Percentiles rank a stretch among this genome's conserved stretches.
phyloP scores from a whole-genome alignment of 2,888 invertebrate species.

The Cyrtodaria siliqua region DNA sequence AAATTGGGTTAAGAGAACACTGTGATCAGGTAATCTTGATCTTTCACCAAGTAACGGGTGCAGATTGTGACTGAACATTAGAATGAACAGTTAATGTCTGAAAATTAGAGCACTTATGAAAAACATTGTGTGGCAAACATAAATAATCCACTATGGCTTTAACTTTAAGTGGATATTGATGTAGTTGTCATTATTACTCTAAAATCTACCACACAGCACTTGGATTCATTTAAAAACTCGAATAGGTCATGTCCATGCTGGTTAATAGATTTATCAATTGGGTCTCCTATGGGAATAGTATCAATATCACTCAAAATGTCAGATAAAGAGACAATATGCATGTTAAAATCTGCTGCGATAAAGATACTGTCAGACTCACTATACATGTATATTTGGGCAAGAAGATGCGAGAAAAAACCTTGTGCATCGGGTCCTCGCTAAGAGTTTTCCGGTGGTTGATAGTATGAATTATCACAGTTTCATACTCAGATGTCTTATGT shows the following conservation, averaged over 20 bases:
- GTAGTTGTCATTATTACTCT: conserved; percentile 21
- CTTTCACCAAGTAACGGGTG: conserved; percentile 22
- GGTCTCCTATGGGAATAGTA: too few species aligned
- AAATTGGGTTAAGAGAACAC: conserved; percentile 10
- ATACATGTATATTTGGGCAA: conserved; percentile 30
- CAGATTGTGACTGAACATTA: conserved; percentile 7
- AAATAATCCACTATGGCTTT: conserved; percentile 36
- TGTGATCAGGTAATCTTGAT: conserved; percentile 31
- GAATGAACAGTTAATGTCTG: conserved; percentile 2
- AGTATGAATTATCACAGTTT: conserved; percentile 9
- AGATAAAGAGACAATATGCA: conserved; percentile 32
- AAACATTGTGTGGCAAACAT: conserved; percentile 28
- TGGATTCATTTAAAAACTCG: conserved; percentile 27
- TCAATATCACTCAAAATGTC: conserved; percentile 29
- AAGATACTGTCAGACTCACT: conserved; percentile 29
- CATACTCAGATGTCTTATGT: conserved; percentile 5
- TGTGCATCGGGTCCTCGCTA: conserved; percentile 37
- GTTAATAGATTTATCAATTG: neutral
- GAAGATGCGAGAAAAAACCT: conserved; percentile 32
- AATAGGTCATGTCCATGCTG: conserved; percentile 31
- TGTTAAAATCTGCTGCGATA: conserved; percentile 38
- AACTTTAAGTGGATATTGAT: conserved; percentile 19
- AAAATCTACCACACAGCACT: conserved; percentile 31
- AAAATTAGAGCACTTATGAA: conserved; percentile 9
- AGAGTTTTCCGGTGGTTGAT: conserved; percentile 32